Evolutionary conservation across 2,797 vertebrate species (phyloP), one percentile per base, ranked within the genome.

Genomic region (Aeoliscus strigatus): DNA sequence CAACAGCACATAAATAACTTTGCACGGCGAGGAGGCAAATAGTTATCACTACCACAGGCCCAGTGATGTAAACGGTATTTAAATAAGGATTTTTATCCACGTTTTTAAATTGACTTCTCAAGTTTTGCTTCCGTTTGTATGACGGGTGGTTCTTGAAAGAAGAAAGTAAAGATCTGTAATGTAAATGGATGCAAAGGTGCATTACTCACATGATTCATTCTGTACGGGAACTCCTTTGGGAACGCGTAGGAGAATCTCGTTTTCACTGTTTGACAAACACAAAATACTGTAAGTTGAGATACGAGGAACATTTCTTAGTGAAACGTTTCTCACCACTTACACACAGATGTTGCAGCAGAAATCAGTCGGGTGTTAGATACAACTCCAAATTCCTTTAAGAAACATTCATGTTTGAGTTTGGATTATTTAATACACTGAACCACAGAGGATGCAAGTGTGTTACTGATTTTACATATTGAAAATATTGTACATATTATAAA

Each of bases 241-340:
- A 99, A 99, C 73, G 95, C 96, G 73, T 98, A 94, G 9, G 96
- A 98, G 88, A 98, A 99, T 70, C 95, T 91, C 64, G 94, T 99
- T 91, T 99, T 99, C 84, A 99, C 96, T 99, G 84, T 60, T 35
- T 15, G 15, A 49, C 14, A 8, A 17, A 12, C n/a, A 40, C 17
- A 1, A 6, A 23, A 5, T 11, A 11, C 4, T 5, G 14, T 6
- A 11, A 15, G 10, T 12, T 26, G 18, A 21, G 18, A 21, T 21
- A 3, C 18, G 18, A 12, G 8, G 8, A 18, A 16, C 27, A 51
- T 9, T 2, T 8, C 9, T 48, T 7, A 10, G 2, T 30, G 10
- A 35, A 18, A 4, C 10, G 5, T 9, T n/a, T n/a, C n/a, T n/a
- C n/a, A 32, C 51, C 68, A 97, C 96, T 93, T 91, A 99, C 96